Percentiles rank a stretch among this genome's conserved stretches.
These are phyloP conservation scores for Bufo bufo DNA, from an alignment of 2,113 vertebrate genomes.

Conservation along the genomic window DNA sequence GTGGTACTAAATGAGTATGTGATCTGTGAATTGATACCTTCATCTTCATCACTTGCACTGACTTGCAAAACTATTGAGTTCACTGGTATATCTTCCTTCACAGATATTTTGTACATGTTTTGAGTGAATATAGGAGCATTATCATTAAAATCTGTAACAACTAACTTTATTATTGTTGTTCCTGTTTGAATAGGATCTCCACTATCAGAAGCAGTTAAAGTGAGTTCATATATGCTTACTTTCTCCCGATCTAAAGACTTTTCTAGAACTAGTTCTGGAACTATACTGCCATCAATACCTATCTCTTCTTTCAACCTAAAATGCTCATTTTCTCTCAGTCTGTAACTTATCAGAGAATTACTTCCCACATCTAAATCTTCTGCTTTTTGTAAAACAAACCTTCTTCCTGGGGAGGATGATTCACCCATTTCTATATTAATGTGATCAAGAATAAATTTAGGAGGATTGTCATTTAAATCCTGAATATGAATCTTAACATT, in stretches of 20 bases:
- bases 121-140: constrained; percentile 68
- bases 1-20: constrained; percentile 67
- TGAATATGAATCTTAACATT: neutral
- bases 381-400: constrained; percentile 62
- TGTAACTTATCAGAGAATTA: constrained; percentile 65
- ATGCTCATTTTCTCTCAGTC: constrained; percentile 64
- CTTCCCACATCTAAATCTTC: neutral
- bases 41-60: constrained; percentile 12
- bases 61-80: neutral
- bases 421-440: constrained; percentile 66
- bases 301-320: constrained; percentile 66
- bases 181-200: constrained; percentile 62
- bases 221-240: constrained; percentile 60
- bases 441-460: neutral
- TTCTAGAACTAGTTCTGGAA: constrained; percentile 65
- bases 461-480: constrained; percentile 6
- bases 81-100: constrained; percentile 62
- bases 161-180: constrained; percentile 64
- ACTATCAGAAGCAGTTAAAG: constrained; percentile 65
- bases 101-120: constrained; percentile 61
- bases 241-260: constrained; percentile 69
- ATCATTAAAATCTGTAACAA: constrained; percentile 56
- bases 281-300: constrained; percentile 28
- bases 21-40: constrained; percentile 56
- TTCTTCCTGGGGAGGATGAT: constrained; percentile 53